These are phyloP conservation scores for Hypotaenidia okinawae DNA, from an alignment of 2,797 vertebrate genomes.

Conservation along the genomic window DNA sequence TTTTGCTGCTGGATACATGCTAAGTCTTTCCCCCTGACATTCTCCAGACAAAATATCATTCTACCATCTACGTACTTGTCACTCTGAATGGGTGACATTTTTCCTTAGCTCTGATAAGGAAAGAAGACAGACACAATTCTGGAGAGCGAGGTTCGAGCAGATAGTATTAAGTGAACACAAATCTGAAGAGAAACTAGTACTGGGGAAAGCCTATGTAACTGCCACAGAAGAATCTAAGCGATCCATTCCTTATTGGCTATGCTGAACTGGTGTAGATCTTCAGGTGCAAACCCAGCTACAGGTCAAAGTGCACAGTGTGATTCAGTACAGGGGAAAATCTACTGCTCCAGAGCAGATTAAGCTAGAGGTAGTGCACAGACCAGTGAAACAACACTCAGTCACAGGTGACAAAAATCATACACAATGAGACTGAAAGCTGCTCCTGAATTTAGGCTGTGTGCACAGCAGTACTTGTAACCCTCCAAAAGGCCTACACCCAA, in stretches of 20 bases:
- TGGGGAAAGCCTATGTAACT: accelerated
- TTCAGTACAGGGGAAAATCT: background rate
- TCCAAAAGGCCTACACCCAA: background rate
- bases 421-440: background rate
- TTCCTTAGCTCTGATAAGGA: background rate
- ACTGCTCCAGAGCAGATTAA: background rate
- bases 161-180: background rate
- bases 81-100: background rate
- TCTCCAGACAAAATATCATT: background rate
- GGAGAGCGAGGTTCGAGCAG: background rate
- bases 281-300: accelerated
- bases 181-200: background rate
- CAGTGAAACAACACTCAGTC: background rate
- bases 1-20: background rate
- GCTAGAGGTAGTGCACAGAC: background rate
- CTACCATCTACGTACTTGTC: background rate
- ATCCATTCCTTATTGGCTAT: background rate
- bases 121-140: background rate
- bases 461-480: background rate
- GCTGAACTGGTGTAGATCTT: background rate
- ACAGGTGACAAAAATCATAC: background rate
- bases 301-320: background rate
- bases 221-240: background rate
- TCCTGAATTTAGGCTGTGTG: background rate
- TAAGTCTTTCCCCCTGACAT: background rate